These are phyloP conservation scores for Volucella zonaria DNA, from an alignment of 2,888 invertebrate species.

Conservation along the genomic window DNA sequence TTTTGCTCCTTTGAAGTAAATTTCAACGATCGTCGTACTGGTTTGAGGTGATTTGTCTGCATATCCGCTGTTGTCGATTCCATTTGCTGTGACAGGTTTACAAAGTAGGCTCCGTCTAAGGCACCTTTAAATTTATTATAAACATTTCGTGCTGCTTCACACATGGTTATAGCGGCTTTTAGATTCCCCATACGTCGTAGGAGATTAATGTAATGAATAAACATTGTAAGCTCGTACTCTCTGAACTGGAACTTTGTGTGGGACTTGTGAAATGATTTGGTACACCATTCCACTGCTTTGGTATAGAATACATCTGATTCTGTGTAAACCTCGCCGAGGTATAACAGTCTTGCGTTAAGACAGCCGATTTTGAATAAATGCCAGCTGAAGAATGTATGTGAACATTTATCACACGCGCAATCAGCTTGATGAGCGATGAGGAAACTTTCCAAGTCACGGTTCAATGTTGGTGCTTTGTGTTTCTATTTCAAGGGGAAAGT, in stretches of 20 bases:
- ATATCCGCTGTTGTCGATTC: slow-evolving; percentile 42
- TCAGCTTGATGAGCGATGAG: slow-evolving; percentile 49
- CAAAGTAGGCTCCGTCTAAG: slow-evolving; percentile 45
- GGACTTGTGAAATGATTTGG: slow-evolving; percentile 44
- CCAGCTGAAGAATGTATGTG: slow-evolving; percentile 75
- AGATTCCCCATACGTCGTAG: slow-evolving; percentile 76
- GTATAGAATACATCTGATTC: slow-evolving; percentile 78
- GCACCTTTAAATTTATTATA: slow-evolving; percentile 49
- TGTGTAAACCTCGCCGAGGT: slow-evolving; percentile 76
- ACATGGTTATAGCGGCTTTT: slow-evolving; percentile 75
- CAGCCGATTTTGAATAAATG: slow-evolving; percentile 78
- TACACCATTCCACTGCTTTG: slow-evolving; percentile 75
- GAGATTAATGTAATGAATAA: slow-evolving; percentile 78
- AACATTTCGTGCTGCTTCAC: slow-evolving; percentile 50
- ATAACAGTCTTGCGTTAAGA: slow-evolving; percentile 78
- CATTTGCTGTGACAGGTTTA: slow-evolving; percentile 50
- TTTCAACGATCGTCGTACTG: slow-evolving; percentile 35
- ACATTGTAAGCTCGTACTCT: slow-evolving; percentile 67
- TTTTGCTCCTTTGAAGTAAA: slow-evolving; percentile 48
- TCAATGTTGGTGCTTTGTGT: slow-evolving; percentile 16
- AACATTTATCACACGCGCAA: slow-evolving; percentile 70
- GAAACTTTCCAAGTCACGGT: slow-evolving; percentile 43
- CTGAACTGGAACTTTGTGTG: slow-evolving; percentile 52
- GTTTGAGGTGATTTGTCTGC: slow-evolving; percentile 14
- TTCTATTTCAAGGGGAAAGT: slow-evolving; percentile 25